Percentiles rank a stretch among this genome's conserved stretches.
Conservation (phyloP, 1,140 invertebrate species). For the Lasaia peninsularis region DNA sequence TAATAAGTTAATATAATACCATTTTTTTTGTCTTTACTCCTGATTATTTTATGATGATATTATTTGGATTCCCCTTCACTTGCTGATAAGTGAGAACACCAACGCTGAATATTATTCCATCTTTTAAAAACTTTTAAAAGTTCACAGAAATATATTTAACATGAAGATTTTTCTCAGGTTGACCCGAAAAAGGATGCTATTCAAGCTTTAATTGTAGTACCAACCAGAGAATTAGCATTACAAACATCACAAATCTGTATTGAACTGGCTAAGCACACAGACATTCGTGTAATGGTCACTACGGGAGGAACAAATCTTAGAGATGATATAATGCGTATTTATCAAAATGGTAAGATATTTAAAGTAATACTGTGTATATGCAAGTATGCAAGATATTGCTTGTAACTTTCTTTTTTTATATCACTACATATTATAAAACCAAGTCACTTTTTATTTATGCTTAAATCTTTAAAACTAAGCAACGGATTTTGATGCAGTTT, state of each 20-base stretch:
- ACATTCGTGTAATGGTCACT: slow-evolving; percentile 98
- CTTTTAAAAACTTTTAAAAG: background rate
- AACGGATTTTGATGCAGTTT: no score
- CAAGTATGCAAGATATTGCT: no score
- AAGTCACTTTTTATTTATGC: no score
- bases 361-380: no score
- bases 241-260: slow-evolving; percentile 99
- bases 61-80: slow-evolving; percentile 75
- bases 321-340: slow-evolving; percentile 99
- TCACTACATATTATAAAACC: no score
- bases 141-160: background rate
- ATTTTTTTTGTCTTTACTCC: background rate
- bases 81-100: slow-evolving; percentile 65
- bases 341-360: slow-evolving; percentile 89
- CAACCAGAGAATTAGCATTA: slow-evolving; percentile 98
- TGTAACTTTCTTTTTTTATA: no score
- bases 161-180: slow-evolving; percentile 60
- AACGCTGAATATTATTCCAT: slow-evolving; percentile 36
- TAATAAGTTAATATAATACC: no score
- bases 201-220: slow-evolving; percentile 98
- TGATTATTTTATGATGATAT: slow-evolving; percentile 51
- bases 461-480: no score
- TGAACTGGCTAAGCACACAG: slow-evolving; percentile 97
- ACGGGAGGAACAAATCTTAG: slow-evolving; percentile 98
- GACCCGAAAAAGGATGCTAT: slow-evolving; percentile 93